Base-by-base conservation (phyloP, 2,797 vertebrate genomes). In the Silurus aristotelis region DNA sequence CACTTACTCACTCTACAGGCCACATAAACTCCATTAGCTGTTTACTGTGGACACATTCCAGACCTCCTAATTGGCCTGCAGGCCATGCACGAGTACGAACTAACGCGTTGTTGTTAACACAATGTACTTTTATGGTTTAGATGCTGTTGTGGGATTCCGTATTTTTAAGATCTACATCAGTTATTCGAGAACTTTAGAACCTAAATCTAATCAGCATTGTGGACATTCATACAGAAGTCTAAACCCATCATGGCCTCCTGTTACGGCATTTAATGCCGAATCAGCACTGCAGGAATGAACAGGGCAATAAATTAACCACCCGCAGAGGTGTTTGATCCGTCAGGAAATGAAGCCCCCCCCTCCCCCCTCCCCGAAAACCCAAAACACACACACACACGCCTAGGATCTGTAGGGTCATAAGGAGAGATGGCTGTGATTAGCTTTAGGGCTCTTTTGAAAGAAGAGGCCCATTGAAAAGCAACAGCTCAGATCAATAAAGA, bases 401-500 rank as follows among this genome's bases (percentile, higher is more conserved):
- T 7, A 19, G 63, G 80, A 63, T 82, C 71, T 61, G 63, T 64
- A 19, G 38, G 63, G 84, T 85, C 68, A 46, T 80, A 85, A 85
- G 10, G 61, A 64, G 58, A 2, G 46, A 85, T 66, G 68, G 80
- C 82, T 89, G 81, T 86, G 84, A 86, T 89, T 85, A 85, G 76
- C 61, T 85, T 82, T 67, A 85, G 75, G 63, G 67, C 38, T 60
- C 76, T 67, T 73, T 73, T 83, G 48, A 71, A 78, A 86, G 86
- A 75, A 12, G 19, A 77, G 80, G 76, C 67, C 72, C 87, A 87
- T 86, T 85, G 84, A 75, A 61, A 82, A 82, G 80, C 52, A 76
- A 70, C 27, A 83, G 70, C 66, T 46, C 19, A 72, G 68, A 89
- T 91, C 89, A 91, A 88, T 90, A 85, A 46, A 76, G 79, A 84